These are phyloP conservation scores for Callithrix jacchus DNA, from an alignment of 2,113 vertebrate genomes.

Conservation along the genomic window DNA sequence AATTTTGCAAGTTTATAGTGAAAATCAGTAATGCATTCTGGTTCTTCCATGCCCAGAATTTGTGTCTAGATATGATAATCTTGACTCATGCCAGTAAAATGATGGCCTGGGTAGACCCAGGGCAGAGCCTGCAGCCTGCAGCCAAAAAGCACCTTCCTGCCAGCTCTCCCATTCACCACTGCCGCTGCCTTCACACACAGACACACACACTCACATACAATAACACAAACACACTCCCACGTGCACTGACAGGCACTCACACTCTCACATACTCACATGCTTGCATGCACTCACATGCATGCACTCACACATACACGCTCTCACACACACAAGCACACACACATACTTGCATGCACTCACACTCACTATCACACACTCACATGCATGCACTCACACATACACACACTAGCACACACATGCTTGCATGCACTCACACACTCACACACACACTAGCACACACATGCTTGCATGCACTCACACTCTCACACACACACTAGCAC, in stretches of 20 bases:
- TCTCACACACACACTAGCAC: too few species aligned
- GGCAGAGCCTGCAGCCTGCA: fast-evolving
- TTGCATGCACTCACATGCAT: too few species aligned
- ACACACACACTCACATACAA: too few species aligned
- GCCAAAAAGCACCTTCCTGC: background rate
- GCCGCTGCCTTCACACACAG: background rate
- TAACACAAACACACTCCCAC: background rate
- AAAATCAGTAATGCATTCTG: background rate
- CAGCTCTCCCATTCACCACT: fast-evolving
- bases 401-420: too few species aligned
- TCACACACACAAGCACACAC: too few species aligned
- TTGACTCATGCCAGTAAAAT: background rate
- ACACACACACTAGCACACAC: too few species aligned
- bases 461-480: background rate
- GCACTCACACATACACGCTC: background rate
- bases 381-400: too few species aligned
- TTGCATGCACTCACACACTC: background rate
- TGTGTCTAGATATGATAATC: background rate
- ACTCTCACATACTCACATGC: background rate
- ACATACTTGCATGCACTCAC: background rate
- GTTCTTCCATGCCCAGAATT: background rate
- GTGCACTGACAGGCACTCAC: background rate
- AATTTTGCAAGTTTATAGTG: background rate
- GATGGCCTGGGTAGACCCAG: background rate
- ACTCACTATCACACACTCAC: background rate